Conservation (phyloP, 2,113 vertebrate species). For the Megatriorchis doriae region DNA sequence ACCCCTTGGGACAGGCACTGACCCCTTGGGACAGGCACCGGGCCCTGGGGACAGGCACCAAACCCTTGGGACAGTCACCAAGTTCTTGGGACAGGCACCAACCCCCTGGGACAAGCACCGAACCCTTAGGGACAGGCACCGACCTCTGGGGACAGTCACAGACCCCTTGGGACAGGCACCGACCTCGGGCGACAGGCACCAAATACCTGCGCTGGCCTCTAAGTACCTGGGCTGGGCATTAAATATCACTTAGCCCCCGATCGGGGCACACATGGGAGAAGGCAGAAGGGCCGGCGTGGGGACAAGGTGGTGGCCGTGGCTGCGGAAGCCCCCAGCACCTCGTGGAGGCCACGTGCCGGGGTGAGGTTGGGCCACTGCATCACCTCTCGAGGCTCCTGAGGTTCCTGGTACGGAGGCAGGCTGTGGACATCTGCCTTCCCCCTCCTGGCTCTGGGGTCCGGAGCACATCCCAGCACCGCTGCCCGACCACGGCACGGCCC, state of each 20-base stretch:
- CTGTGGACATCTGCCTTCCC: background rate
- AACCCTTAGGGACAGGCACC: fast-evolving
- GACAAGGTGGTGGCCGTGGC: background rate
- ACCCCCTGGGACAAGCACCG: fast-evolving
- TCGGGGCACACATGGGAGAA: fast-evolving
- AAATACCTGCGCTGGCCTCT: background rate
- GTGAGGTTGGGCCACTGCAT: background rate
- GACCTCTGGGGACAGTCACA: background rate
- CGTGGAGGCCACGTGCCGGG: fast-evolving
- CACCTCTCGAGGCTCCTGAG: background rate
- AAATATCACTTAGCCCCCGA: background rate
- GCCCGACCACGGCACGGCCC: fast-evolving
- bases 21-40: too few relatives aligned
- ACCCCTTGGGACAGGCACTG: too few relatives aligned
- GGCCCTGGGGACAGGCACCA: fast-evolving
- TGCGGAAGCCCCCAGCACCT: background rate
- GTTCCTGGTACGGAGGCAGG: background rate
- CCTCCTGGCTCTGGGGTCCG: background rate
- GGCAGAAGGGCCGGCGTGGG: background rate
- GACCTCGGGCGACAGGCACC: background rate
- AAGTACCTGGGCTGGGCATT: background rate
- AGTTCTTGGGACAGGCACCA: too few relatives aligned
- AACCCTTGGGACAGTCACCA: too few relatives aligned
- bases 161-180: fast-evolving
- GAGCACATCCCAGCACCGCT: fast-evolving